Evolutionary conservation across 2,113 vertebrate species (phyloP).

Genomic region (Pomatorhinus ruficollis): DNA sequence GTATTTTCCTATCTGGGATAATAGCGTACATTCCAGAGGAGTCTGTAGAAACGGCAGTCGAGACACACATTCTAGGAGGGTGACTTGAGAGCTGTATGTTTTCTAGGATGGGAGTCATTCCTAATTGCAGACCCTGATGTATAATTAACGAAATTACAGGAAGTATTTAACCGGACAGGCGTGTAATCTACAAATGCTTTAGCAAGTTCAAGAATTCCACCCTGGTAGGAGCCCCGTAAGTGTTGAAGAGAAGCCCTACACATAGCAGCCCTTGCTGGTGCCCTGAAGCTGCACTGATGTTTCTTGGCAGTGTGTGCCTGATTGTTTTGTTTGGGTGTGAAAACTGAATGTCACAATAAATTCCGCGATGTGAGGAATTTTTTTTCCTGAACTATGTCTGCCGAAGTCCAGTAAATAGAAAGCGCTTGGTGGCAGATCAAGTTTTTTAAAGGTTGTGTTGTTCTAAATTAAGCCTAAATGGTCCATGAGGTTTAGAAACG

Average conservation of each 20-base stretch:
- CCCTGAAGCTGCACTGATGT: neutral
- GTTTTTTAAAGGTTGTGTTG: neutral
- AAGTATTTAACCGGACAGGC: constrained; percentile 1
- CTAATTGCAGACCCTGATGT: neutral
- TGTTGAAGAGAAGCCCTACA: neutral
- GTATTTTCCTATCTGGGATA: neutral
- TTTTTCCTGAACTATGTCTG: neutral
- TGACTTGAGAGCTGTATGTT: neutral
- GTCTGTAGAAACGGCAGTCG: neutral
- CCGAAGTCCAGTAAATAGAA: neutral
- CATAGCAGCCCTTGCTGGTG: neutral
- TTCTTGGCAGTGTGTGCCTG: neutral
- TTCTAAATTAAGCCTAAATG: neutral
- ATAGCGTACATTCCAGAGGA: neutral
- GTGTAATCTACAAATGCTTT: neutral
- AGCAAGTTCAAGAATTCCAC: neutral
- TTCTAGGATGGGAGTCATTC: neutral
- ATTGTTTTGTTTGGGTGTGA: neutral
- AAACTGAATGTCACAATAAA: neutral
- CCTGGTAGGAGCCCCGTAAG: neutral
- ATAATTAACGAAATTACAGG: constrained; percentile 36
- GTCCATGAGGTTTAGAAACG: neutral
- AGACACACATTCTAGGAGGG: neutral
- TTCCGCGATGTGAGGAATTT: neutral
- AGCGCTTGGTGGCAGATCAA: neutral